phyloP scores from a whole-genome alignment of 2,797 vertebrate genomes.

The Pseudopleuronectes americanus region DNA sequence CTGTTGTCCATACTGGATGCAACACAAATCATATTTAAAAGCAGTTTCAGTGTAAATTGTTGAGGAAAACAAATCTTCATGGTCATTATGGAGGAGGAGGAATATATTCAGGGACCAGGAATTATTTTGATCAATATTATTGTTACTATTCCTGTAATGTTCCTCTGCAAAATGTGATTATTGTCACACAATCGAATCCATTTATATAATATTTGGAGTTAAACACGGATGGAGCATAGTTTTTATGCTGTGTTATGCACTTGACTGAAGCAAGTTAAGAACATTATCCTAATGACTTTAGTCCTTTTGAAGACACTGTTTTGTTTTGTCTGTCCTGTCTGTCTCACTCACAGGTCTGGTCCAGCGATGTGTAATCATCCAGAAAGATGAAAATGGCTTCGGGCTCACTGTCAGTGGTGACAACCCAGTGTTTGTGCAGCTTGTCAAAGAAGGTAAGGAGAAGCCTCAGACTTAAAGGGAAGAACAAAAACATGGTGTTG shows the following conservation, averaged over 20 bases:
- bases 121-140: background rate
- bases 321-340: slow-evolving; percentile 45
- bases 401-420: slow-evolving; percentile 99
- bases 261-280: slow-evolving; percentile 9
- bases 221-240: background rate
- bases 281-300: slow-evolving; percentile 12
- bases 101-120: background rate
- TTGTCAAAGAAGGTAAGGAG: slow-evolving; percentile 96
- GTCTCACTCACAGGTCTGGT: slow-evolving; percentile 90
- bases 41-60: too few relatives aligned
- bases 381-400: slow-evolving; percentile 98
- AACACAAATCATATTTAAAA: too few relatives aligned
- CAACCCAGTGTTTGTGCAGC: slow-evolving; percentile 99
- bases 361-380: slow-evolving; percentile 98
- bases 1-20: too few relatives aligned
- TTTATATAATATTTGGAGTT: background rate
- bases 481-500: slow-evolving; percentile 23
- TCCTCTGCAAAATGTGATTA: slow-evolving; percentile 5
- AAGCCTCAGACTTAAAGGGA: slow-evolving; percentile 23
- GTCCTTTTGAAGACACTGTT: slow-evolving; percentile 48
- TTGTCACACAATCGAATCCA: background rate
- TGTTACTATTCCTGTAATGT: background rate
- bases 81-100: background rate
- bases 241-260: background rate
- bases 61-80: too few relatives aligned